Evolutionary conservation across 2,797 vertebrate genomes (phyloP).

Genomic region (Carcharodon carcharias): DNA sequence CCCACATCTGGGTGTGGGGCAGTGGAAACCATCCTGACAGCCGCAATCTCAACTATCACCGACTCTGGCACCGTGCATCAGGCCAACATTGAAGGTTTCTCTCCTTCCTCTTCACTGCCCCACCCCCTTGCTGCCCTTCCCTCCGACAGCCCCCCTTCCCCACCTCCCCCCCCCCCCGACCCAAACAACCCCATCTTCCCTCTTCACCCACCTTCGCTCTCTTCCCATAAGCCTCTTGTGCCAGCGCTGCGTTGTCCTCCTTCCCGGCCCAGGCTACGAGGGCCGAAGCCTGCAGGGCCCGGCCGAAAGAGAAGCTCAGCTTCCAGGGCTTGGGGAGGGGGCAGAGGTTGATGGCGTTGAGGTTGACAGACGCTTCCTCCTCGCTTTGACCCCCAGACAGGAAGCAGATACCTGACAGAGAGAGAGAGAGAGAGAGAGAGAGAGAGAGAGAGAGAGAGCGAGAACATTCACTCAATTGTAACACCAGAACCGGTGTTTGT

Average conservation of each 20-base stretch:
- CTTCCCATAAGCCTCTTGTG: constrained; percentile 76
- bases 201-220: constrained; percentile 70
- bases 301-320: constrained; percentile 88
- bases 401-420: constrained; percentile 81
- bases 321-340: constrained; percentile 82
- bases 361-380: constrained; percentile 88
- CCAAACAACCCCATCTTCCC: no score
- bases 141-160: no score
- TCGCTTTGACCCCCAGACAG: constrained; percentile 95
- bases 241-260: constrained; percentile 70
- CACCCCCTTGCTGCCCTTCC: neutral
- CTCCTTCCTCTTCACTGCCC: no score
- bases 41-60: no score
- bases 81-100: no score
- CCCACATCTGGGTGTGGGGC: no score
- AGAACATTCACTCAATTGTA: neutral
- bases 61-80: no score
- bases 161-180: neutral
- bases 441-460: constrained; percentile 37
- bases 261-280: constrained; percentile 84
- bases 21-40: no score
- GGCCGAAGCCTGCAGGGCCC: constrained; percentile 90
- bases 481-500: neutral
- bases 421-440: constrained; percentile 41
- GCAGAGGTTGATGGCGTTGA: constrained; percentile 87